phyloP scores from a whole-genome alignment of 2,888 invertebrate species.

The Mongoloraphidia duomilia region DNA sequence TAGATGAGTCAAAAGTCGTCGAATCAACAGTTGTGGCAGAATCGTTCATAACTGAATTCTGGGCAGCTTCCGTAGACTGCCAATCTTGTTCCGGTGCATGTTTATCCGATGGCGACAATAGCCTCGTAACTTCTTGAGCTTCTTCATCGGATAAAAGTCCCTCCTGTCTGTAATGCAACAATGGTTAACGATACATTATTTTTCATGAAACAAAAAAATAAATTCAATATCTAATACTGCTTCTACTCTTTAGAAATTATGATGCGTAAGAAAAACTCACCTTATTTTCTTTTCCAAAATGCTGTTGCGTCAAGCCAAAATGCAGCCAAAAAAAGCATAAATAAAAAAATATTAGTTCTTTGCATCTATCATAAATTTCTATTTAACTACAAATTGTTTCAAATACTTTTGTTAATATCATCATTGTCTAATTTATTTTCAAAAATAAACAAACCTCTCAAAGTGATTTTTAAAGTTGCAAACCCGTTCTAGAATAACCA shows the following conservation, averaged over 20 bases:
- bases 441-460: too few species aligned
- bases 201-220: not conserved
- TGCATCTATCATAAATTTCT: conserved; percentile 1
- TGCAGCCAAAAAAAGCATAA: conserved; percentile 31
- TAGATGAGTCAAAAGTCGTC: conserved; percentile 21
- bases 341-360: conserved; percentile 3
- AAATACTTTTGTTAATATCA: not conserved
- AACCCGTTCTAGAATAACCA: too few species aligned
- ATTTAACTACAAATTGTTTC: conserved; percentile 1
- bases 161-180: conserved; percentile 45
- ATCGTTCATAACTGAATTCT: conserved; percentile 26
- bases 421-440: too few species aligned
- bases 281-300: conserved; percentile 76
- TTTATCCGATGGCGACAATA: conserved; percentile 48
- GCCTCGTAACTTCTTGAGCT: conserved; percentile 74
- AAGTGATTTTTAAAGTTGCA: too few species aligned
- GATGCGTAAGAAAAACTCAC: conserved; percentile 38
- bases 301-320: conserved; percentile 44
- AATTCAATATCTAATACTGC: not conserved
- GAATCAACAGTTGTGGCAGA: conserved; percentile 32
- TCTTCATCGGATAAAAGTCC: conserved; percentile 76
- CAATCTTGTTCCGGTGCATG: conserved; percentile 34
- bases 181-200: not conserved
- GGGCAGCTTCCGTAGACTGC: conserved; percentile 38
- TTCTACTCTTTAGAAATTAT: not conserved